These are phyloP conservation scores for Malurus alboscapulatus DNA, from an alignment of 2,113 vertebrate species.

Conservation along the genomic window DNA sequence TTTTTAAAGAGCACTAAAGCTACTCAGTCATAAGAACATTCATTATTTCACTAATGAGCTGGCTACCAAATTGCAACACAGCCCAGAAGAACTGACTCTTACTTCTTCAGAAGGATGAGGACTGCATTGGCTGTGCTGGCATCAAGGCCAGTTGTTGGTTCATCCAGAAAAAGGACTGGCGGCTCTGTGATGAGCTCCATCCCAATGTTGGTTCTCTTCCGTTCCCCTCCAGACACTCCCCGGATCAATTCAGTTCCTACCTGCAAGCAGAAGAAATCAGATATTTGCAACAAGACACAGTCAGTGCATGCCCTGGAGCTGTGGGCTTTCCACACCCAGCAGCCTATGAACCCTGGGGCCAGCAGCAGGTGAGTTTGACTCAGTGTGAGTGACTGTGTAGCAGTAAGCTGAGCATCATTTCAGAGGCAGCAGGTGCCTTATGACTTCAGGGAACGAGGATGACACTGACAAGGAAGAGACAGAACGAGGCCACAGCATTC, in stretches of 20 bases:
- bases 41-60: background rate
- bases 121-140: slow-evolving; percentile 57
- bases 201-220: slow-evolving; percentile 62
- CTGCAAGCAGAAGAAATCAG: slow-evolving; percentile 15
- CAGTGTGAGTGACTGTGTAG: background rate
- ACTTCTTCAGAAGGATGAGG: slow-evolving; percentile 62
- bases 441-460: background rate
- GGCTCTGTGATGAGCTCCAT: slow-evolving; percentile 65
- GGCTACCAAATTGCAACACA: background rate
- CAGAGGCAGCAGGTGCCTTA: background rate
- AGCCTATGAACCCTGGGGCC: background rate
- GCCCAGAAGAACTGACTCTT: background rate
- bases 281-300: background rate
- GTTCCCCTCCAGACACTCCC: slow-evolving; percentile 60
- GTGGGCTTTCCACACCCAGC: background rate
- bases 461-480: background rate
- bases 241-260: slow-evolving; percentile 61
- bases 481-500: background rate
- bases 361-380: background rate
- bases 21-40: background rate
- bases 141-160: slow-evolving; percentile 62
- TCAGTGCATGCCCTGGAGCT: background rate
- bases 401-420: background rate
- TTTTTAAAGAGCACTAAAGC: background rate
- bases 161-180: slow-evolving; percentile 55